Conservation (phyloP, 2,797 vertebrate genomes). For the Podarcis lilfordi region DNA sequence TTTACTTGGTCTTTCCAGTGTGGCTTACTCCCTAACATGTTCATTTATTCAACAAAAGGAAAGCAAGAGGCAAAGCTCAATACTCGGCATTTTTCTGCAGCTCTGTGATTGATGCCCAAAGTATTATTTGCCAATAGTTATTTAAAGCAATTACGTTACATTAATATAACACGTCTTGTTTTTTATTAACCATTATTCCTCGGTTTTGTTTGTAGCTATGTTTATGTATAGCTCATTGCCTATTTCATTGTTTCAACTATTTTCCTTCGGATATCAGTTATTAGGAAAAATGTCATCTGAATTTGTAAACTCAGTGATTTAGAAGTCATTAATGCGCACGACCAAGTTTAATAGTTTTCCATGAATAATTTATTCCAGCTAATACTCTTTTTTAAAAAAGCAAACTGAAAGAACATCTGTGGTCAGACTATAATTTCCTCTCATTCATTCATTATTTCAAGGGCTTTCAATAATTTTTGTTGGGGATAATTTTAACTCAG, state of each 20-base stretch:
- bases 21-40: background rate
- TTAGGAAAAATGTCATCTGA: constrained; percentile 9
- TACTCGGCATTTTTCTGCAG: background rate
- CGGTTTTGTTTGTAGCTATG: background rate
- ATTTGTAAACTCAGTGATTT: constrained; percentile 34
- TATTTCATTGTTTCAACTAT: constrained; percentile 21
- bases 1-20: background rate
- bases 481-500: background rate
- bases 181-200: constrained; percentile 27
- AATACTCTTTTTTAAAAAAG: background rate
- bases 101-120: background rate
- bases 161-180: background rate
- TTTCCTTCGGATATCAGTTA: constrained; percentile 26
- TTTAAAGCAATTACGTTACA: constrained; percentile 32
- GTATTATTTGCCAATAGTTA: background rate
- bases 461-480: constrained; percentile 1
- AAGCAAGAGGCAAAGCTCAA: background rate
- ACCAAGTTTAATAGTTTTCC: constrained; percentile 37
- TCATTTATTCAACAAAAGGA: background rate
- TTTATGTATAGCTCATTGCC: constrained; percentile 9
- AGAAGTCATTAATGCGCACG: background rate
- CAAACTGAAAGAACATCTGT: background rate
- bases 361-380: constrained; percentile 20
- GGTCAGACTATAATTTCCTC: constrained; percentile 21
- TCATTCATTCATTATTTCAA: constrained; percentile 28